Evolutionary conservation across 2,888 invertebrate genomes (phyloP).

Genomic region (Idaea dimidiata): DNA sequence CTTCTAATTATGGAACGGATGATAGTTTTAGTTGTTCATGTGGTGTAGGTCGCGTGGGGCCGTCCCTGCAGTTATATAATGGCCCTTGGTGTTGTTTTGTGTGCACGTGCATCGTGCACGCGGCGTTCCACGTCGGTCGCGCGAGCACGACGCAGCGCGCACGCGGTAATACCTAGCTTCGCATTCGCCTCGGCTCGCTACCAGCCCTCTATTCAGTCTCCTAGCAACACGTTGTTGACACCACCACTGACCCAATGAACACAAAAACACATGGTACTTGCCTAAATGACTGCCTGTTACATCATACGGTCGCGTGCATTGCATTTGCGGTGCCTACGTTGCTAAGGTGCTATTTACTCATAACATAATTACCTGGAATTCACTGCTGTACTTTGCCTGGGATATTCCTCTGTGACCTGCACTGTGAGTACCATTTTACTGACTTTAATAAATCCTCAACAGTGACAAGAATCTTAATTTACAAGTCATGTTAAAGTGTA

Average conservation of each 20-base stretch:
- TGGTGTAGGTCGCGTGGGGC: slow-evolving; percentile 47
- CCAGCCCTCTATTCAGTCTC: slow-evolving; percentile 56
- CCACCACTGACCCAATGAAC: slow-evolving; percentile 72
- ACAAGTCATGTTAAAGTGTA: neutral
- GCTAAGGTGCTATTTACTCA: slow-evolving; percentile 53
- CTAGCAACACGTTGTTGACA: slow-evolving; percentile 80
- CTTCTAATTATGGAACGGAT: slow-evolving; percentile 77
- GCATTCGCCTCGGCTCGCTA: slow-evolving; percentile 41
- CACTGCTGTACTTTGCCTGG: slow-evolving; percentile 25
- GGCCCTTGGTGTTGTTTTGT: slow-evolving; percentile 53
- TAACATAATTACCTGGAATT: slow-evolving; percentile 45
- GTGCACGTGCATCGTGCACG: slow-evolving; percentile 71
- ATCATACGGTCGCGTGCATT: slow-evolving; percentile 61
- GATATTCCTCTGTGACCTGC: slow-evolving; percentile 24
- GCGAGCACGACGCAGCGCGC: slow-evolving; percentile 50
- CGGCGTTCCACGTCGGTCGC: slow-evolving; percentile 72
- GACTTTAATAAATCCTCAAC: slow-evolving; percentile 20
- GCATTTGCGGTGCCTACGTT: slow-evolving; percentile 53
- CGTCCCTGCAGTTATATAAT: slow-evolving; percentile 69
- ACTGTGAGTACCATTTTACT: slow-evolving; percentile 12
- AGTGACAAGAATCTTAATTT: neutral
- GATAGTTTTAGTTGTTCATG: slow-evolving; percentile 54
- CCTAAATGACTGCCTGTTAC: slow-evolving; percentile 57
- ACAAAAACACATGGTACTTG: slow-evolving; percentile 69
- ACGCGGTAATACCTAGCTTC: slow-evolving; percentile 33